Evolutionary conservation across 1,140 invertebrate genomes (phyloP), one percentile per base, ranked within the genome.

Genomic region (Diuraphis noxia): DNA sequence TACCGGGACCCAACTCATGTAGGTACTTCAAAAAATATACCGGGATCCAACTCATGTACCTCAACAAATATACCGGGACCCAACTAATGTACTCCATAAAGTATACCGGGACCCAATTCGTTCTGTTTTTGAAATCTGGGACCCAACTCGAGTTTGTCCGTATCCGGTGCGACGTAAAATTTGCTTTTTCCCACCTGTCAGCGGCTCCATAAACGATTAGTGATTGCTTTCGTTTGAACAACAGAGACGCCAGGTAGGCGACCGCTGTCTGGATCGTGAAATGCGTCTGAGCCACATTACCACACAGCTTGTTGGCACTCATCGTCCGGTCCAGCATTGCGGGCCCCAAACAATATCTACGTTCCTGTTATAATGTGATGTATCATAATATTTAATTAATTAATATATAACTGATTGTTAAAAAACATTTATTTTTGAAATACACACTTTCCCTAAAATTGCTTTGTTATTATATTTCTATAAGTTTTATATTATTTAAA

Each of bases 321-420:
- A 91, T 91, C 23, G 89, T 91, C 46, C 89, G 41, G 34, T 91
- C 89, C 43, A 91, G 81, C 89, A 91, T 91, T 0, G 89, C 89
- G 2, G 89, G 89, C 0, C 89, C 89, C 63, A 91, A 21, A 91
- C 89, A 91, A 19, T 91, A 91, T 49, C 89, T 91, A 23, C 89
- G 63, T 91, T 91, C 89, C 89, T 91, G n/a, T 77, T 77, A 72
- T 25, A 85, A 6, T 5, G 4, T 10, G 30, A 63, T 49, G 5
- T 7, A 49, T 6, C 21, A 23, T 49, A 21, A 49, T 49, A 49
- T 21, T 49, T 23, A 49, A 46, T 0, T 49, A 19, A 49, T 49
- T 49, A 86, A 49, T 30, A 43, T 46, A 81, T 4, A 81, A 9
- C 25, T 38, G n/a, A 52, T 25, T 25, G 7, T 56, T 30, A 8